A percentile compares a stretch with the other conserved stretches of the same genome.
These are phyloP conservation scores for Mellivora capensis DNA, from an alignment of 2,113 vertebrate genomes.

Conservation along the genomic window DNA sequence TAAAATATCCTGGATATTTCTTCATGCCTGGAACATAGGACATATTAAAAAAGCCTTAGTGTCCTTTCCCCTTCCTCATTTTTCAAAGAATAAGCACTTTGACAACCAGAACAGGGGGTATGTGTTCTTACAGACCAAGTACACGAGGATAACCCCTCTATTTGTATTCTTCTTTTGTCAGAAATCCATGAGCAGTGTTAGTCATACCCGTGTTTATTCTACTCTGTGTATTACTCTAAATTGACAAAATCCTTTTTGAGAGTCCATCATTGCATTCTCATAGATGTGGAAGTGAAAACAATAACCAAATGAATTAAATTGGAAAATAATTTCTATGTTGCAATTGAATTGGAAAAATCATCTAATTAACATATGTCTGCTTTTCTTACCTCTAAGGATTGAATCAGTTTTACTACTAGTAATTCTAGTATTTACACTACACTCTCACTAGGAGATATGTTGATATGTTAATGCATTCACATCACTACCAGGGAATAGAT, in stretches of 20 bases:
- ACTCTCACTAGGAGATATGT: slow-evolving; percentile 46
- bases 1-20: not conserved
- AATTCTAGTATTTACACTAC: slow-evolving; percentile 28
- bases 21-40: not conserved
- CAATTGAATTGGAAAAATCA: not conserved
- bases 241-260: slow-evolving; percentile 31
- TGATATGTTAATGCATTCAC: slow-evolving; percentile 17
- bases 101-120: not conserved
- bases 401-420: slow-evolving; percentile 5
- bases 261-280: not conserved
- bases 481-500: slow-evolving; percentile 32
- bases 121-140: not conserved
- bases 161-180: slow-evolving; percentile 11
- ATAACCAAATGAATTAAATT: slow-evolving; percentile 26
- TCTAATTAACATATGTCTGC: not conserved
- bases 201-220: not conserved
- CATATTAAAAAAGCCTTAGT: not conserved
- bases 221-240: not conserved
- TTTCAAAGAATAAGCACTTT: slow-evolving; percentile 21
- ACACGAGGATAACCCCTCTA: not conserved
- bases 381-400: slow-evolving; percentile 14
- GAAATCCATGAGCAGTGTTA: slow-evolving; percentile 23
- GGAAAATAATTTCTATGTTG: slow-evolving; percentile 24
- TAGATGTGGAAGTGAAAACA: slow-evolving; percentile 18
- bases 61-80: not conserved